Evolutionary conservation across 2,113 vertebrate species (phyloP), one percentile per base, ranked within the genome.

Genomic region (Mionectes macconnelli): DNA sequence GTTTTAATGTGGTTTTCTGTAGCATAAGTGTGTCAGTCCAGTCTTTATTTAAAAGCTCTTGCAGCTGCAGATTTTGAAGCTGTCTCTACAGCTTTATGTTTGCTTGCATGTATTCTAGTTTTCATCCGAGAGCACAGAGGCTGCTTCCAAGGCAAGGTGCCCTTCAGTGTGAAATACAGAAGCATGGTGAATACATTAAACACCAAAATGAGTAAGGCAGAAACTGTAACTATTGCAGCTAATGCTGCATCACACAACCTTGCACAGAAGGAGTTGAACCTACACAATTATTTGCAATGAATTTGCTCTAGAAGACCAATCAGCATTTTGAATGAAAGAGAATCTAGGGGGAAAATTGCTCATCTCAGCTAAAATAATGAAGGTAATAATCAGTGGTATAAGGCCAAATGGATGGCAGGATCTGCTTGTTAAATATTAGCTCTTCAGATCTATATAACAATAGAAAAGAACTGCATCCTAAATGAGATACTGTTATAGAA

Each of bases 151-250:
- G 64, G 72, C 66, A 97, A 97, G 90, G 92, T 94, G 91, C 91
- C 95, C 90, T 96, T 96, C 91, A 74, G 37, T 81, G 89, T 78
- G 77, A 93, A 84, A 94, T 81, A 90, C 70, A 89, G 76, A 82
- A 75, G 19, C 39, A 50, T 10, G 7, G 27, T 83, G 83, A 89
- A 93, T 94, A 69, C 76, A 91, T 94, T 94, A 87, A 67, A 83
- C 22, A 62, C 35, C 6, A 1, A 91, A 89, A 94, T 69, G 75
- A 79, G 16, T 55, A 76, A 64, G 73, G 89, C 68, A 90, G 68
- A 55, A 67, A 67, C 63, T 60, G 18, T 79, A 74, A 92, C 69
- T 91, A 49, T 44, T 80, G 37, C 37, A 62, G n/a, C 17, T 90
- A 81, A 80, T 39, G 78, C 22, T 74, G 4, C 62, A 76, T 63